These are phyloP conservation scores for Siniperca knerii DNA, from an alignment of 2,113 vertebrate species.

Conservation along the genomic window DNA sequence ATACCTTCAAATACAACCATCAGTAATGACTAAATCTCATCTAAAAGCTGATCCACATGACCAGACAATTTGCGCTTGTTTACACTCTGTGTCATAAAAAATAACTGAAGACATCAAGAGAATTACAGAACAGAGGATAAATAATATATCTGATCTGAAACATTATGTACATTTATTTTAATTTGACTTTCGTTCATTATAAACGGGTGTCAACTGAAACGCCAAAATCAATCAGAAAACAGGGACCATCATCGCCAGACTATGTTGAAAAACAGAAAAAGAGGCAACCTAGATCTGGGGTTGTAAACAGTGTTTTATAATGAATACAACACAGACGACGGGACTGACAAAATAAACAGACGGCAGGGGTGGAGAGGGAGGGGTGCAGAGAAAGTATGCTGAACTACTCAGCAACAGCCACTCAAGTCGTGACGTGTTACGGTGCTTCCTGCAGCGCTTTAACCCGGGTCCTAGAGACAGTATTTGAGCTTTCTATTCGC, in stretches of 20 bases:
- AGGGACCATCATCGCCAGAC: slow-evolving; percentile 1
- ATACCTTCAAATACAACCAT: slow-evolving; percentile 11
- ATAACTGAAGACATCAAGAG: background rate
- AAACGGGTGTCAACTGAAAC: background rate
- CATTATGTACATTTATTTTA: background rate
- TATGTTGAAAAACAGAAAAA: background rate
- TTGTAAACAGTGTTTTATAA: slow-evolving; percentile 77
- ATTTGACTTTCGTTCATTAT: background rate
- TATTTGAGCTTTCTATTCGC: slow-evolving; percentile 87
- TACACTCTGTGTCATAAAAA: slow-evolving; percentile 15
- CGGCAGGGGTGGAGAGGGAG: slow-evolving; percentile 65
- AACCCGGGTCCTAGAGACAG: slow-evolving; percentile 88
- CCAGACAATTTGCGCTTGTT: slow-evolving; percentile 45
- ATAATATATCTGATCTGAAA: background rate
- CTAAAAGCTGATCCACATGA: slow-evolving; percentile 24
- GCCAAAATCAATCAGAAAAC: slow-evolving; percentile 4
- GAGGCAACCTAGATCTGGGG: slow-evolving; percentile 40
- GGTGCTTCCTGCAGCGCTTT: slow-evolving; percentile 85
- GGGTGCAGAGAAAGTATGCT: slow-evolving; percentile 75
- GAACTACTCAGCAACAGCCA: slow-evolving; percentile 89
- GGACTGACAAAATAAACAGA: slow-evolving; percentile 83
- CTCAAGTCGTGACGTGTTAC: slow-evolving; percentile 84
- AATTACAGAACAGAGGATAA: background rate
- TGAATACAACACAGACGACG: slow-evolving; percentile 74
- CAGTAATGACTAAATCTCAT: slow-evolving; percentile 18